Evolutionary conservation across 2,888 invertebrate species (phyloP), one percentile per base, ranked within the genome.

Genomic region (Trypoxylon attenuatum): DNA sequence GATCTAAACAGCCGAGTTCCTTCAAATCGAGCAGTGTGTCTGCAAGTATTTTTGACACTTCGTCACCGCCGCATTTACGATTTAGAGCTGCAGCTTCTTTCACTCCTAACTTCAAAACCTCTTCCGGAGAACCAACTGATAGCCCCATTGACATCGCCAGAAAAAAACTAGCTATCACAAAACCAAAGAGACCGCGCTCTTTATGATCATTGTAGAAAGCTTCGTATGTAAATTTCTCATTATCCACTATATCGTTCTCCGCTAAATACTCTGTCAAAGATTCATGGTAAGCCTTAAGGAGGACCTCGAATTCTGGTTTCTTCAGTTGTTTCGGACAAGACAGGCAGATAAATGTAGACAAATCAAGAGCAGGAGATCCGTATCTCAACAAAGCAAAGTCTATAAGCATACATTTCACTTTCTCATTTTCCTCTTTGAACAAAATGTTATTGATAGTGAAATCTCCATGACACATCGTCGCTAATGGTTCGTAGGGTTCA

Each of bases 381-480:
- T 86, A 84, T 25, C 60, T 57, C 0, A 84, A 46, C 21, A 79
- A 21, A 0, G 82, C 84, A 16, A 84, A 86, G 27, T 86, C 82
- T 18, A 82, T 71, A 6, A 82, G 16, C 56, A 70, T 73, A 1
- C 67, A 67, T 13, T 69, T 62, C 0, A 73, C 5, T 2, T 64
- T 25, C 0, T 41, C 69, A 0, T 51, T 10, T 1, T 55, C 59
- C 0, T 5, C 16, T 3, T 73, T 72, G 47, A 79, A 85, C 8
- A 86, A 57, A 2, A 76, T 45, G 47, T 86, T 86, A 51, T 82
- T 81, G 25, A 79, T 62, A 0, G 84, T 81, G 38, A 80, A 82
- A 38, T 85, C 86, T 0, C 85, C 86, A 46, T 86, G 85, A 52
- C 83, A 80, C 1, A 86, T 8, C 0, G 80, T 81, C 1, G 84